These are phyloP conservation scores for Euzophera pinguis DNA, from an alignment of 2,888 invertebrate species.

Conservation along the genomic window DNA sequence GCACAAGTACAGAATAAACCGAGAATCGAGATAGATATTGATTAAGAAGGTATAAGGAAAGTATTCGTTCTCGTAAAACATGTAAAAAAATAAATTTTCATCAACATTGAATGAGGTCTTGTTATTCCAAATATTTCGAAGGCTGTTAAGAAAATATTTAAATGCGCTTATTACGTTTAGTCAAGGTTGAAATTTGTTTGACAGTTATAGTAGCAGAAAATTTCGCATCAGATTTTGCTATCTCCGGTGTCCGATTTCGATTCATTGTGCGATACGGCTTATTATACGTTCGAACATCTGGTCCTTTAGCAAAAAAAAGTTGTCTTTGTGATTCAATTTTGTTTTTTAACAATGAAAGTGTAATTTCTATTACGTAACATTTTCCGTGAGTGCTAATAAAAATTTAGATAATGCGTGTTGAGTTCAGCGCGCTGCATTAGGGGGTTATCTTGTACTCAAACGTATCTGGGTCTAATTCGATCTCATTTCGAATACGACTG, in stretches of 20 bases:
- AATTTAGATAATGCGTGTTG: constrained; percentile 27
- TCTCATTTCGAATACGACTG: constrained; percentile 57
- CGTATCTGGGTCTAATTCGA: constrained; percentile 64
- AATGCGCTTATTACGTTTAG: background rate
- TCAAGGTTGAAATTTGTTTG: constrained; percentile 39
- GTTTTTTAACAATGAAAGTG: constrained; percentile 27
- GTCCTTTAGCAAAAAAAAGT: constrained; percentile 60
- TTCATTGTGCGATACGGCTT: constrained; percentile 77
- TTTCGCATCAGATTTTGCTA: constrained; percentile 65
- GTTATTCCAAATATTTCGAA: background rate
- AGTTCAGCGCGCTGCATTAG: constrained; percentile 57
- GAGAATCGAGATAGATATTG: constrained; percentile 37
- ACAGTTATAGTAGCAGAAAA: constrained; percentile 36
- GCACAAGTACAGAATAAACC: constrained; percentile 33
- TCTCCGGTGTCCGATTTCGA: constrained; percentile 78
- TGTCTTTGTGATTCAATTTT: constrained; percentile 44
- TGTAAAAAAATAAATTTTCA: constrained; percentile 22
- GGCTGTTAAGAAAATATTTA: background rate
- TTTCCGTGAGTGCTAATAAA: constrained; percentile 7
- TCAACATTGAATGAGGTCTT: background rate
- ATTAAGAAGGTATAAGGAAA: constrained; percentile 16
- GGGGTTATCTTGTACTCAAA: constrained; percentile 57
- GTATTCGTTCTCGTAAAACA: constrained; percentile 2
- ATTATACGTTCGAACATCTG: constrained; percentile 77
- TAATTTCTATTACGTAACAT: constrained; percentile 18